phyloP scores from a whole-genome alignment of 2,797 vertebrate species.

The Nothura maculosa region DNA sequence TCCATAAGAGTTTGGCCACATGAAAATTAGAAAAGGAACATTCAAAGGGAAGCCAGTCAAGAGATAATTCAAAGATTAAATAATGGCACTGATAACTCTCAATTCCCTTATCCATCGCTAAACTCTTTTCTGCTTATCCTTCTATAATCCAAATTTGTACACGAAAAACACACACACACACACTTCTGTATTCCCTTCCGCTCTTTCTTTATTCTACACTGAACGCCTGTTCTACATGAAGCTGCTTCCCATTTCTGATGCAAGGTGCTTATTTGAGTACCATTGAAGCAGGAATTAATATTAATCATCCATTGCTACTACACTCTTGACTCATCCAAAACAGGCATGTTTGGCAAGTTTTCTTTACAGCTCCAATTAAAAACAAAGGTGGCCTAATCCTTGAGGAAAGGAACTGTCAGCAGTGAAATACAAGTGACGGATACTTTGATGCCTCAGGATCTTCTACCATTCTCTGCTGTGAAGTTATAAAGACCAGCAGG shows the following conservation, averaged over 20 bases:
- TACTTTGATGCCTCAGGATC: background rate
- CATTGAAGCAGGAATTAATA: background rate
- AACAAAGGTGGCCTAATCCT: background rate
- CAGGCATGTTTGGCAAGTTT: background rate
- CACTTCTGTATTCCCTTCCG: background rate
- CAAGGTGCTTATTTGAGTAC: background rate
- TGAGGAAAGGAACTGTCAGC: background rate
- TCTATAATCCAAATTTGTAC: background rate
- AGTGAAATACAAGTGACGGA: background rate
- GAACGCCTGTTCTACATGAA: background rate
- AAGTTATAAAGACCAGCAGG: background rate
- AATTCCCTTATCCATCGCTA: background rate
- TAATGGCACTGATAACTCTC: background rate
- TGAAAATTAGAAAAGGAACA: background rate
- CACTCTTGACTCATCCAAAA: constrained; percentile 6
- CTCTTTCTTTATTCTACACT: background rate
- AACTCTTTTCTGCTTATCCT: background rate
- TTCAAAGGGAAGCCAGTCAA: background rate
- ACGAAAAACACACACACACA: constrained; percentile 1
- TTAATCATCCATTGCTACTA: background rate
- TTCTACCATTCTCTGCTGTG: background rate
- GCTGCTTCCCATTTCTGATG: background rate
- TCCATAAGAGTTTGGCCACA: background rate
- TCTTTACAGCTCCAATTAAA: background rate
- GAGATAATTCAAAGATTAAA: background rate